Percentiles rank a stretch among this genome's conserved stretches.
These are phyloP conservation scores for Procambarus virginalis DNA, from an alignment of 1,140 invertebrate species.

Conservation along the genomic window DNA sequence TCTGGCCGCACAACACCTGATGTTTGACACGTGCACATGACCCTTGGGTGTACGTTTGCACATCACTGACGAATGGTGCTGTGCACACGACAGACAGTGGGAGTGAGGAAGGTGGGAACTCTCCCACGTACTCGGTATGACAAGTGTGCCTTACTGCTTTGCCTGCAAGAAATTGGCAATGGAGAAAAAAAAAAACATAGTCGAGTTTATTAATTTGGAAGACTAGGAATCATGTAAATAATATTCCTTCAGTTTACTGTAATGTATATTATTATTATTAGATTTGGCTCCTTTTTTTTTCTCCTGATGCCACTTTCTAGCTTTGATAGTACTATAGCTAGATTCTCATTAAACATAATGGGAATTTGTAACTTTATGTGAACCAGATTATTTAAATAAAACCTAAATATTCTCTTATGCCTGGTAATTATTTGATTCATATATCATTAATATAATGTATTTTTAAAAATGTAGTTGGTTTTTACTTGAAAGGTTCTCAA, in stretches of 20 bases:
- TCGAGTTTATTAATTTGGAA: neutral
- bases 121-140: constrained; percentile 45
- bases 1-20: constrained; percentile 24
- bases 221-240: neutral
- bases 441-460: too few species aligned
- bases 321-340: neutral
- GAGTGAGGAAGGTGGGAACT: constrained; percentile 36
- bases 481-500: too few species aligned
- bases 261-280: too few species aligned
- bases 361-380: too few species aligned
- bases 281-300: neutral
- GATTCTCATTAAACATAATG: too few species aligned
- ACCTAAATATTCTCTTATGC: too few species aligned
- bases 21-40: constrained; percentile 35
- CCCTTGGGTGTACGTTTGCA: constrained; percentile 39
- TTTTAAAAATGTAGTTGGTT: too few species aligned
- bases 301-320: neutral
- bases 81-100: constrained; percentile 51
- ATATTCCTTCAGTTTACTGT: neutral
- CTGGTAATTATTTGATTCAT: too few species aligned
- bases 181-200: neutral
- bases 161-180: neutral
- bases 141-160: constrained; percentile 7
- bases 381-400: too few species aligned
- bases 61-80: constrained; percentile 33